Base-by-base conservation (phyloP, 1,140 invertebrate genomes). In the Drosophila navojoa region DNA sequence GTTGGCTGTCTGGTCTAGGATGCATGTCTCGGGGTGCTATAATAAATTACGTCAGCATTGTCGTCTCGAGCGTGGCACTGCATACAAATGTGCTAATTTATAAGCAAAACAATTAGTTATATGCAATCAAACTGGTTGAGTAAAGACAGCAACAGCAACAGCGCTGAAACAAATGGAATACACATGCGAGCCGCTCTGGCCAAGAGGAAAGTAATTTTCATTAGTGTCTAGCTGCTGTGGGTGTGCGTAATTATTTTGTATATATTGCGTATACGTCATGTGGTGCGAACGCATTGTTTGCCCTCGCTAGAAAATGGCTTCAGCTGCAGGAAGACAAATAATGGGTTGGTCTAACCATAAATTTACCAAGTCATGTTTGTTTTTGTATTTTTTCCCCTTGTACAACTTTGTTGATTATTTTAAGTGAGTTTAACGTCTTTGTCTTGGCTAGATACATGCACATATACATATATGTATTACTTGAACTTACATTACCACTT, bases 11-110 rank as follows among this genome's bases (percentile, higher is more conserved):
- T 25, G n/a, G 35, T 58, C 22, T 27, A 4, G 61, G 53, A 71
- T 75, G 67, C 54, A 27, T 52, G 62, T 76, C 59, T 71, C 32
- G 9, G 27, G 49, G 4, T 67, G 57, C 55, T 64, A 52, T 57
- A 87, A 87, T 86, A 86, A 86, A 86, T 86, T 87, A 86, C 79
- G 69, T 82, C 82, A 86, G 76, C 61, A 45, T 76, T 67, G 53
- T 53, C 64, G 57, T 61, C 66, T 25, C 4, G 71, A 63, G 54
- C 76, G 76, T 79, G 68, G 54, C 69, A 74, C n/a, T 82, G 84
- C 79, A 87, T 87, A 87, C 79, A 82, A 89, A 87, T 87, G 84
- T 87, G 82, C 69, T 87, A 87, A 87, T 87, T 89, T 87, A 82
- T 86, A 87, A 79, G 84, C 44, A 87, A 87, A 87, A 87, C 82